A percentile compares a stretch with the other conserved stretches of the same genome.
Conservation (phyloP, 2,888 invertebrate genomes). For the Caenorhabditis panamensis region DNA sequence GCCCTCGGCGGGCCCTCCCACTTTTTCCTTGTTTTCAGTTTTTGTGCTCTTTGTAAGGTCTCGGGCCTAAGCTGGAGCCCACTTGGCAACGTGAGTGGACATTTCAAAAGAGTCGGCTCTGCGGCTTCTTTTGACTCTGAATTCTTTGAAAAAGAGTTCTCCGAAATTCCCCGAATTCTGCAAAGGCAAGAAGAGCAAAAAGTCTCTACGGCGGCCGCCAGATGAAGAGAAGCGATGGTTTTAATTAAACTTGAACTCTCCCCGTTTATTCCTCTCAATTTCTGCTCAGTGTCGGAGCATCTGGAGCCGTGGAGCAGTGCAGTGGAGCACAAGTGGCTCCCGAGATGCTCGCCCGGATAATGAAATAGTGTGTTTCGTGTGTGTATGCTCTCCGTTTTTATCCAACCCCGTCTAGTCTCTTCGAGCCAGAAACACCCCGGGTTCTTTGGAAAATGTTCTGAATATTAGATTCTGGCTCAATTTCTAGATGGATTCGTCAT, state of each 20-base stretch:
- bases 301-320: conserved; percentile 10
- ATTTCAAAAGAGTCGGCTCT: not conserved
- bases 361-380: conserved; percentile 49
- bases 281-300: conserved; percentile 6
- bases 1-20: too few species aligned
- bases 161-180: conserved; percentile 10
- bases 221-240: conserved; percentile 27
- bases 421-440: too few species aligned
- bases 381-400: not conserved
- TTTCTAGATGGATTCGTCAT: too few species aligned
- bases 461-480: too few species aligned
- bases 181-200: conserved; percentile 33
- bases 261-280: conserved; percentile 15
- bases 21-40: too few species aligned
- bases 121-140: conserved; percentile 1
- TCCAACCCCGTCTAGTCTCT: too few species aligned
- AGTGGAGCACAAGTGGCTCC: conserved; percentile 32
- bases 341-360: conserved; percentile 47
- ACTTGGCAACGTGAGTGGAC: conserved; percentile 36
- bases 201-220: not conserved
- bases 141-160: not conserved
- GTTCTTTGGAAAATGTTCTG: conserved; percentile 9
- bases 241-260: conserved; percentile 48
- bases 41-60: not conserved
- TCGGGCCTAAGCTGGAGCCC: not conserved